Evolutionary conservation across 1,140 invertebrate species (phyloP).

Genomic region (Gonioctena quinquepunctata): DNA sequence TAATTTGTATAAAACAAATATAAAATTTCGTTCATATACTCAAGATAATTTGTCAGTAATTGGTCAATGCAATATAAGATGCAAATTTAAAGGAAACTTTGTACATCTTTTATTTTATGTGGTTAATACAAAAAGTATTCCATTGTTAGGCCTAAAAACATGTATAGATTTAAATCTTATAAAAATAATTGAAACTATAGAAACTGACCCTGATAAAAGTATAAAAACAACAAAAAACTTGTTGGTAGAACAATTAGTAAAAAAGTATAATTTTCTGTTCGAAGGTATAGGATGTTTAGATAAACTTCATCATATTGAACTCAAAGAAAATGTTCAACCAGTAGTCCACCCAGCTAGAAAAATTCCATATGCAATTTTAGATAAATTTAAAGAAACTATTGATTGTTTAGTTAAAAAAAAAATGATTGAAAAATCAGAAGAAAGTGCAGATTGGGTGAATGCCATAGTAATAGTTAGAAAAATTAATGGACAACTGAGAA

Average conservation of each 20-base stretch:
- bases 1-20: slow-evolving; percentile 11
- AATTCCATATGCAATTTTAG: slow-evolving; percentile 47
- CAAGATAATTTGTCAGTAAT: slow-evolving; percentile 17
- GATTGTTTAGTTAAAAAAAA: slow-evolving; percentile 38
- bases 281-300: slow-evolving; percentile 12
- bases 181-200: too few species aligned
- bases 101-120: slow-evolving; percentile 22
- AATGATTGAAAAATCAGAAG: slow-evolving; percentile 44
- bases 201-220: too few species aligned
- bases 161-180: slow-evolving; percentile 3
- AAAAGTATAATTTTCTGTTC: slow-evolving; percentile 14
- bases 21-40: slow-evolving; percentile 12
- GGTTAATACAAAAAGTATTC: neutral
- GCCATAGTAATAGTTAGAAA: slow-evolving; percentile 52
- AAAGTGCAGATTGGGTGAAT: slow-evolving; percentile 48
- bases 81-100: slow-evolving; percentile 5
- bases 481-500: slow-evolving; percentile 47
- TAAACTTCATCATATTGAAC: slow-evolving; percentile 25
- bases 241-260: neutral
- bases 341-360: slow-evolving; percentile 44
- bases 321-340: slow-evolving; percentile 31
- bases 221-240: neutral
- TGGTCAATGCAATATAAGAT: slow-evolving; percentile 8
- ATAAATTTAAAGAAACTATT: slow-evolving; percentile 48
- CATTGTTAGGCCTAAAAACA: neutral